Base-by-base conservation (phyloP, 2,888 invertebrate species). In the Ophion obscuratus region DNA sequence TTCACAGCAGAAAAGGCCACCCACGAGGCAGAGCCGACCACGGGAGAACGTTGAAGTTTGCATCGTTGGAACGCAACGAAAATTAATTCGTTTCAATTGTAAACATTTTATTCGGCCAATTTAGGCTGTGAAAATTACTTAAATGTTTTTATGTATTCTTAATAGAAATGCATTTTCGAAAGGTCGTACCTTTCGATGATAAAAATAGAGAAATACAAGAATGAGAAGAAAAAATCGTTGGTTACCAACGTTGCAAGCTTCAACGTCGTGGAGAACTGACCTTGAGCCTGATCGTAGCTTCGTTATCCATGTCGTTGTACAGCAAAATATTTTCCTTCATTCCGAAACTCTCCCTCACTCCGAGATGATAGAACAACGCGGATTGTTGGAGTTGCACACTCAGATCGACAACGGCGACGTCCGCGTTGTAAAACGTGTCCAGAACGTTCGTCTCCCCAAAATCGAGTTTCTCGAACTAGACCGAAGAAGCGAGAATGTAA, bases 371-470 rank as follows among this genome's bases (percentile, higher is more conserved):
- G 90, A 98, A 97, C 83, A 99, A 95, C 0, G 99, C 97, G 88
- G 98, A 98, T 94, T 99, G 99, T 94, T 99, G 99, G 40, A 97
- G 95, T 90, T 97, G 97, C 77, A 99, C 95, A 57, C 98, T 98
- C 89, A 99, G 95, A 94, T 99, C 99, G 66, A 99, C 98, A 62
- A 99, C 96, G 0, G 98, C 99, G 68, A 99, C 98, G 94, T 99
- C 99, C 0, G 99, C 99, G 96, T 99, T 99, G 95, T 99, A 99
- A 95, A 99, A 99, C 89, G 97, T 97, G 93, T 99, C 99, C 91
- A 99, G 95, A 0, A 98, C 98, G 94, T 98, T 98, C 17, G 98
- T 97, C 95, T 99, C 99, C 0, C 99, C 99, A 95, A 99, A 99
- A 95, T 99, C 99, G 89, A 99, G 95, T 94, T 98, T 98, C 93